These are phyloP conservation scores for Oryzias woworae DNA, from an alignment of 2,113 vertebrate genomes.

Conservation along the genomic window DNA sequence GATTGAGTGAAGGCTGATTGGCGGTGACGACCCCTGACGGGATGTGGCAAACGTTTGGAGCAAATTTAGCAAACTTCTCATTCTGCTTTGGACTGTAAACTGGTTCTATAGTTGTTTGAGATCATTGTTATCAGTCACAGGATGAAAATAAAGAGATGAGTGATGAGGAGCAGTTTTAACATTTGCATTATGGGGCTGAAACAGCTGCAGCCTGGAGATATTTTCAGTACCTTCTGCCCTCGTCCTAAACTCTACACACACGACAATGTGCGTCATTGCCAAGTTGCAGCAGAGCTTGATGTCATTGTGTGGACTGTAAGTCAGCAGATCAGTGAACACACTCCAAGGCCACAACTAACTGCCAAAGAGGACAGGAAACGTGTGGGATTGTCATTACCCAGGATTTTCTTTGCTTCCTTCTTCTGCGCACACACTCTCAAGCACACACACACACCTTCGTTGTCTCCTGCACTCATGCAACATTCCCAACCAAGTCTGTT, in stretches of 20 bases:
- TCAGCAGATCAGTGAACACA: neutral
- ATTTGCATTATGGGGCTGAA: conserved; percentile 23
- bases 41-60: too few relatives aligned
- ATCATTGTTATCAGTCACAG: neutral
- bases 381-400: conserved; percentile 55
- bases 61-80: too few relatives aligned
- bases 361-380: conserved; percentile 62
- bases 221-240: too few relatives aligned
- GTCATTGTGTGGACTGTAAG: conserved; percentile 13
- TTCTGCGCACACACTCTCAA: conserved; percentile 31
- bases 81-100: neutral
- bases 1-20: too few relatives aligned
- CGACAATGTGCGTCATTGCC: neutral
- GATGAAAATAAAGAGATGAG: neutral
- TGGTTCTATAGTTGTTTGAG: neutral
- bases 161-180: neutral
- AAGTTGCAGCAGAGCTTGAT: neutral
- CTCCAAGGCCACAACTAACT: conserved; percentile 21
- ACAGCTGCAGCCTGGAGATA: neutral
- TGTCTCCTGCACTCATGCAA: neutral
- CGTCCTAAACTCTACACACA: neutral
- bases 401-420: conserved; percentile 52
- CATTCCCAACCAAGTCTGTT: neutral
- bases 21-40: too few relatives aligned
- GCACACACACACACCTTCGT: conserved; percentile 3